Evolutionary conservation across 2,888 invertebrate genomes (phyloP), one percentile per base, ranked within the genome.

Genomic region (Drosophila sordidapex): DNA sequence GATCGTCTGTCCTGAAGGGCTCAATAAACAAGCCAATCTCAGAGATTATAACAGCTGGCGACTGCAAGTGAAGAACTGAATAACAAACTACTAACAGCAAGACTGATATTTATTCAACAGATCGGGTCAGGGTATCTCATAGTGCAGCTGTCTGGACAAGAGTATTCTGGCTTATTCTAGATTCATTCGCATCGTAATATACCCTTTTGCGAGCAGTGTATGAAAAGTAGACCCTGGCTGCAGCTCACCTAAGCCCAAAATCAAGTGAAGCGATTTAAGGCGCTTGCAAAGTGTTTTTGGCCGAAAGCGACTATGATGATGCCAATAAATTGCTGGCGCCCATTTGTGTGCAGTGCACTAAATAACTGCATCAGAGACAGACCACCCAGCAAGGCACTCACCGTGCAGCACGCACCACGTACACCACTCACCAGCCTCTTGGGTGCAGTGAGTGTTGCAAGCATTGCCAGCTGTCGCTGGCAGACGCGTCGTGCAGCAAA

Each of bases 391-490:
- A 40, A 56, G 4, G 33, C 36, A 61, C 15, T 33, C 27, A 31
- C 31, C 13, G n/a, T 49, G 54, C 38, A 18, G 35, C 49, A 68
- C 31, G 36, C 46, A 27, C 31, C 52, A 48, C 46, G 13, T 25
- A 46, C 46, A 46, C 46, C 29, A 27, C 1, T 18, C 59, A 18
- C 48, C 36, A 18, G 35, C 31, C 57, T n/a, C 18, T 35, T 43
- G n/a, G 51, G 7, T 48, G 36, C 48, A 52, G 35, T 48, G 33
- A 52, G 31, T 56, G 76, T 51, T 69, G 60, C 64, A 69, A 61
- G n/a, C 54, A 35, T n/a, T 33, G 68, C 43, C 49, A 76, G 73
- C 78, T 76, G 76, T 71, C 60, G 66, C 49, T 61, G 70, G 58
- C 73, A 69, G 69, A 48, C 27, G 46, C 61, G 49, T 13, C 38